phyloP scores from a whole-genome alignment of 1,140 invertebrate genomes.

The Aleiodes sp. region DNA sequence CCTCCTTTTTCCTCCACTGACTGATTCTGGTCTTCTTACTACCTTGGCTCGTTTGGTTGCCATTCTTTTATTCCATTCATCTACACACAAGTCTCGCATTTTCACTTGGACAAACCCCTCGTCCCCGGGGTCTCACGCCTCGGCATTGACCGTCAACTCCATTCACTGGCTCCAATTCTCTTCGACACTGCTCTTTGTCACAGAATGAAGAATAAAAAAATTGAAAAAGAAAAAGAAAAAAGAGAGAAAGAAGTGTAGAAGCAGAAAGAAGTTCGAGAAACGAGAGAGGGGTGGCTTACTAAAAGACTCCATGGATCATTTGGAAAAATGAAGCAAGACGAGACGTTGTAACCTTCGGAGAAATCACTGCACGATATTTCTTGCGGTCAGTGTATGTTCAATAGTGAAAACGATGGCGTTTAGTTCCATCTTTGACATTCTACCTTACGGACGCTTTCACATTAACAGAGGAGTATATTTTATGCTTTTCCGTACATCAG shows the following conservation, averaged over 20 bases:
- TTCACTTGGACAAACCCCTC: constrained; percentile 40
- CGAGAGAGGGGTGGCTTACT: neutral
- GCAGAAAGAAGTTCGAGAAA: too few relatives aligned
- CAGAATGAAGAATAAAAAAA: constrained; percentile 27
- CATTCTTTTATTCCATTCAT: constrained; percentile 38
- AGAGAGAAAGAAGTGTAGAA: neutral
- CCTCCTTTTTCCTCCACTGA: neutral
- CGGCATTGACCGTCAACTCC: constrained; percentile 27
- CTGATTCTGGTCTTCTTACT: constrained; percentile 14
- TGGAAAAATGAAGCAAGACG: constrained; percentile 12
- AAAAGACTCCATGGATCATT: constrained; percentile 18
- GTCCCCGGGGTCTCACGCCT: constrained; percentile 46
- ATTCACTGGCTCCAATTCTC: constrained; percentile 29
- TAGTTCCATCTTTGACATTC: constrained; percentile 23
- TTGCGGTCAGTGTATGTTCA: constrained; percentile 16
- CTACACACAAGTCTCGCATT: constrained; percentile 37
- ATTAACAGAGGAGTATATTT: constrained; percentile 13
- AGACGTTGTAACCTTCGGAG: constrained; percentile 11
- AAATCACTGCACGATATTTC: constrained; percentile 16
- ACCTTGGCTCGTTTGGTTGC: constrained; percentile 37
- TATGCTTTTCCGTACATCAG: neutral
- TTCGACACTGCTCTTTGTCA: constrained; percentile 22
- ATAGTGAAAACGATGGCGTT: constrained; percentile 18
- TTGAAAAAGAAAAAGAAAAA: constrained; percentile 3
- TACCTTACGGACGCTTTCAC: neutral